These are phyloP conservation scores for Encarsia formosa DNA, from an alignment of 2,888 invertebrate species.

Conservation along the genomic window DNA sequence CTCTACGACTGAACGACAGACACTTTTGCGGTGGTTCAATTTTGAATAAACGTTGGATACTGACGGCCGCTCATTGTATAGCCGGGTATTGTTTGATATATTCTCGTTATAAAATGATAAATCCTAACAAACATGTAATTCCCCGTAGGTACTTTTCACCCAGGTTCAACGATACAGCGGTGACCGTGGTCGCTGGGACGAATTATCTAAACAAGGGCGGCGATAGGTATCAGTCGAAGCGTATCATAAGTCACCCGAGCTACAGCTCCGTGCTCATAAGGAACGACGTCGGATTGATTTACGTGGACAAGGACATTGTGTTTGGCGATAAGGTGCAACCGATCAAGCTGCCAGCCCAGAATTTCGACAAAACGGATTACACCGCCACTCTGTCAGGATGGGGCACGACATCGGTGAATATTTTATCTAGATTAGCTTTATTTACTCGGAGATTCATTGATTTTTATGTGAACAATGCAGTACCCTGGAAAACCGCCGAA, in stretches of 20 bases:
- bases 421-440: too few relatives aligned
- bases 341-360: conserved; percentile 35
- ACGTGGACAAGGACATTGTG: conserved; percentile 39
- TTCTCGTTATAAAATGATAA: background rate
- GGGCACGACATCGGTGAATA: conserved; percentile 45
- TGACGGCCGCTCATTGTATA: conserved; percentile 60
- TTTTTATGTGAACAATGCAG: conserved; percentile 49
- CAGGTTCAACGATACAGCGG: conserved; percentile 42
- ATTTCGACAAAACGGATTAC: conserved; percentile 43
- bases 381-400: conserved; percentile 46
- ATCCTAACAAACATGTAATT: conserved; percentile 1
- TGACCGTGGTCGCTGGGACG: conserved; percentile 41
- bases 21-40: conserved; percentile 63
- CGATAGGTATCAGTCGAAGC: conserved; percentile 36
- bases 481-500: conserved; percentile 57
- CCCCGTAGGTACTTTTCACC: conserved; percentile 8
- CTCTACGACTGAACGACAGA: conserved; percentile 53
- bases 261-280: conserved; percentile 41
- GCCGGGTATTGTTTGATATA: conserved; percentile 51
- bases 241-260: conserved; percentile 35
- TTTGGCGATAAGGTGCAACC: conserved; percentile 41
- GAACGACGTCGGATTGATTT: conserved; percentile 46
- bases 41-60: conserved; percentile 55
- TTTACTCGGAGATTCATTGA: too few relatives aligned
- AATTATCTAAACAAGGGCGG: conserved; percentile 43